Evolutionary conservation across 37 sponge, comb jelly and placozoan species (phyloP).

Genomic region (Agelas oroides): DNA sequence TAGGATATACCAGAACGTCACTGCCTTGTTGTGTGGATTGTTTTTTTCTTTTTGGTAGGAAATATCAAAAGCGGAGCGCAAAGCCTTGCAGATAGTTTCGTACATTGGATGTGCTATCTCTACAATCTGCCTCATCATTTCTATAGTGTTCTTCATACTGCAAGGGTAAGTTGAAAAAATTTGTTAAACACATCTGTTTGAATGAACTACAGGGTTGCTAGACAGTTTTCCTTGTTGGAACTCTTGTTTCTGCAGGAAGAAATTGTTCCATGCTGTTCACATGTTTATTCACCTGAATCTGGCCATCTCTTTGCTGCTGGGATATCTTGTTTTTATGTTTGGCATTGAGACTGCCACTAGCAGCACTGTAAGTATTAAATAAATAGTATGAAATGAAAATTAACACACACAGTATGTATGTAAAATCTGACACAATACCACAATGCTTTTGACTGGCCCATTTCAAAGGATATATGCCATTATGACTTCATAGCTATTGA

Average conservation of each 20-base stretch:
- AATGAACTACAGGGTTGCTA: too few species aligned
- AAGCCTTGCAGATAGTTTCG: slow-evolving; percentile 44
- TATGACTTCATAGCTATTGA: too few species aligned
- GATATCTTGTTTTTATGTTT: slow-evolving; percentile 42
- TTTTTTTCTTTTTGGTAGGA: neutral
- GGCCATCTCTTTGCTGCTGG: slow-evolving; percentile 49
- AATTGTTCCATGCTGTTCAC: slow-evolving; percentile 38
- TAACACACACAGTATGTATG: too few species aligned
- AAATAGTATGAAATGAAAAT: too few species aligned
- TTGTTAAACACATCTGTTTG: neutral
- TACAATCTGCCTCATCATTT: slow-evolving; percentile 55
- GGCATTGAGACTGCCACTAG: slow-evolving; percentile 37
- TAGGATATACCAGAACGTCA: neutral
- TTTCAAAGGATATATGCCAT: too few species aligned
- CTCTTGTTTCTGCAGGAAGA: slow-evolving; percentile 49
- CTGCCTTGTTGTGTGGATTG: too few species aligned
- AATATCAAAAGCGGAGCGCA: neutral
- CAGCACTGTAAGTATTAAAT: neutral
- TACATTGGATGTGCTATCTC: slow-evolving; percentile 75
- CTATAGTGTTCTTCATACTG: slow-evolving; percentile 44
- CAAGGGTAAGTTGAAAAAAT: slow-evolving; percentile 55
- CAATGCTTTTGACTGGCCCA: too few species aligned
- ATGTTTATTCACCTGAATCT: slow-evolving; percentile 77
- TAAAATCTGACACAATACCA: too few species aligned
- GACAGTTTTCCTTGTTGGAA: too few species aligned